Base-by-base conservation (phyloP, 1,140 invertebrate genomes). In the Zaprionus africanus region DNA sequence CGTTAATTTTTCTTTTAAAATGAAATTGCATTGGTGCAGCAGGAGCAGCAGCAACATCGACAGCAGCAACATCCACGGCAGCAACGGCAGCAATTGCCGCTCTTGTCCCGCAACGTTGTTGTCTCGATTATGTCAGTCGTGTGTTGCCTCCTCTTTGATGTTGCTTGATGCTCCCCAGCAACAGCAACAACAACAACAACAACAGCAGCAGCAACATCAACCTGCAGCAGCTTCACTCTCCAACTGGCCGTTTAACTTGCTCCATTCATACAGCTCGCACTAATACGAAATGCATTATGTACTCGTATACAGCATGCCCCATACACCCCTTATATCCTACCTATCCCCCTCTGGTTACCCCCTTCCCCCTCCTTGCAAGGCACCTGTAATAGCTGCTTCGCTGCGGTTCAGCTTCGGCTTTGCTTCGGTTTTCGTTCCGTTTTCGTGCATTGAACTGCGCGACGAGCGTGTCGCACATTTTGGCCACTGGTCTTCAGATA, bases 1-100 rank as follows among this genome's bases (percentile, higher is more conserved):
- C 84, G 83, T 87, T 87, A 87, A 87, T 87, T 87, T 87, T 87
- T 88, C 80, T 88, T 87, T 88, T 88, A 88, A 87, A 87, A 78
- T 79, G 77, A 87, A 87, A 87, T 87, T 87, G 83, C 83, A 83
- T 71, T 67, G 78, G 63, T 72, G 67, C 73, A 59, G 68, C 73
- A 65, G 26, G 22, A 31, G 59, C 72, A 41, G 61, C 38, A 58
- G 43, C 76, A 74, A 6, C 26, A 56, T 4, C 56, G 28, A 19
- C 65, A 53, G 61, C 38, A 58, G 43, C 76, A 74, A 49, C 36
- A 65, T 24, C 49, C 51, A 24, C 66, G 43, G 49, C 36, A 60
- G 46, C 43, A 58, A 17, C 41, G 41, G n/a, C 46, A 57, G 64
- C 76, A 78, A 28, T 53, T 51, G 57, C 36, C 28, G 77, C 69